Conservation (phyloP, 1,140 invertebrate genomes). For the Drosophila nigromelanica region DNA sequence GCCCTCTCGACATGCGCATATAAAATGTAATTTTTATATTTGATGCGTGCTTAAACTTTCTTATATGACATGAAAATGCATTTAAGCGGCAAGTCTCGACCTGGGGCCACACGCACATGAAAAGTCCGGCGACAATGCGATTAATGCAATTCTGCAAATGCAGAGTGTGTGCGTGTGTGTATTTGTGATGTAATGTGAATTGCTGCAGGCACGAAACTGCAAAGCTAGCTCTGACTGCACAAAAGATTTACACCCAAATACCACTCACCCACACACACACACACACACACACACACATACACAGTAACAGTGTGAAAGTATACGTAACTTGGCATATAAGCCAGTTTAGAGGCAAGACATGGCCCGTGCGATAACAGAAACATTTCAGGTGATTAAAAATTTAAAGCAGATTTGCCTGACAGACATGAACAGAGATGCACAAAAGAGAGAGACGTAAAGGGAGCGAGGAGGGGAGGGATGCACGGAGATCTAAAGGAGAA, state of each 20-base stretch:
- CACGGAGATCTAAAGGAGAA: not conserved
- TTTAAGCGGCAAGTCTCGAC: slow-evolving; percentile 8
- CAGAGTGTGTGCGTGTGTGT: slow-evolving; percentile 7
- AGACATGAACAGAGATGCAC: slow-evolving; percentile 6
- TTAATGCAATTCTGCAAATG: slow-evolving; percentile 59
- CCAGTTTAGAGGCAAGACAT: slow-evolving; percentile 10
- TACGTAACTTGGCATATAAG: slow-evolving; percentile 15
- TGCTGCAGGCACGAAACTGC: slow-evolving; percentile 36
- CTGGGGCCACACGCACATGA: slow-evolving; percentile 40
- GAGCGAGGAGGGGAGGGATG: not conserved
- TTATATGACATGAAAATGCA: slow-evolving; percentile 35
- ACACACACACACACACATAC: not conserved
- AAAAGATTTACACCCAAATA: slow-evolving; percentile 29
- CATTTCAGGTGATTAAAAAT: slow-evolving; percentile 61
- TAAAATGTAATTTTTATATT: slow-evolving; percentile 24
- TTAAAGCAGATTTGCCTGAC: slow-evolving; percentile 55
- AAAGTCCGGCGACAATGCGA: slow-evolving; percentile 28
- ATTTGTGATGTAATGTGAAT: slow-evolving; percentile 39
- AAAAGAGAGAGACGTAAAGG: not conserved
- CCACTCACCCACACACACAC: not conserved
- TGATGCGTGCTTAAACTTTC: slow-evolving; percentile 1
- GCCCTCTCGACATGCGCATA: not conserved
- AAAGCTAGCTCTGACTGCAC: slow-evolving; percentile 28
- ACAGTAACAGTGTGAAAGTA: not conserved
- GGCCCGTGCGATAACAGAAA: slow-evolving; percentile 46